phyloP scores from a whole-genome alignment of 2,888 invertebrate genomes.

The Cancer borealis region DNA sequence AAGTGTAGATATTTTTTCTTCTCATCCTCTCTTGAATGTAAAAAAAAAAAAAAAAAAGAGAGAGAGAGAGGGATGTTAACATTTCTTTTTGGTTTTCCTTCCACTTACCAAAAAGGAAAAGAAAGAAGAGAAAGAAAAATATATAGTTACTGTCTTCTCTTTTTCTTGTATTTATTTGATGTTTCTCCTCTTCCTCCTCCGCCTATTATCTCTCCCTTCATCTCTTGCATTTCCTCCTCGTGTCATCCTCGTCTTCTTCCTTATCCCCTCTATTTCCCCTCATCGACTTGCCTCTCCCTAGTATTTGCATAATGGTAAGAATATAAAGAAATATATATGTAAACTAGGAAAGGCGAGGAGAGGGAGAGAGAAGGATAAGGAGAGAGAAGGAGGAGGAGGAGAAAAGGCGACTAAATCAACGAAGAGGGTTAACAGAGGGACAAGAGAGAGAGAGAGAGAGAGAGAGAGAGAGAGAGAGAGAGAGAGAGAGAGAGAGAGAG shows the following conservation, averaged over 20 bases:
- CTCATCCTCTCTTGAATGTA: too few relatives aligned
- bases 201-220: background rate
- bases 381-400: background rate
- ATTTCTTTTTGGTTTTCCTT: too few relatives aligned
- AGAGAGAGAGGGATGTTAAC: too few relatives aligned
- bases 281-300: background rate
- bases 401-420: background rate
- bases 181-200: background rate
- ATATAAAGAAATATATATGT: background rate
- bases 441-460: slow-evolving; percentile 1
- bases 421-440: background rate
- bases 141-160: background rate
- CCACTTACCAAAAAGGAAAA: too few relatives aligned
- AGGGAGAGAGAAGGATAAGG: background rate
- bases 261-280: background rate
- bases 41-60: too few relatives aligned
- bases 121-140: too few relatives aligned
- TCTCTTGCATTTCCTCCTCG: background rate
- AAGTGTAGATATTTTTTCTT: too few relatives aligned
- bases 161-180: background rate
- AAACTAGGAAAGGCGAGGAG: background rate
- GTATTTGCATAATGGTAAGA: background rate
- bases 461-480: slow-evolving; percentile 18
- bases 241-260: background rate
- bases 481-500: slow-evolving; percentile 6